Base-by-base conservation (phyloP, 2,888 invertebrate species). In the Caenorhabditis sulstoni region DNA sequence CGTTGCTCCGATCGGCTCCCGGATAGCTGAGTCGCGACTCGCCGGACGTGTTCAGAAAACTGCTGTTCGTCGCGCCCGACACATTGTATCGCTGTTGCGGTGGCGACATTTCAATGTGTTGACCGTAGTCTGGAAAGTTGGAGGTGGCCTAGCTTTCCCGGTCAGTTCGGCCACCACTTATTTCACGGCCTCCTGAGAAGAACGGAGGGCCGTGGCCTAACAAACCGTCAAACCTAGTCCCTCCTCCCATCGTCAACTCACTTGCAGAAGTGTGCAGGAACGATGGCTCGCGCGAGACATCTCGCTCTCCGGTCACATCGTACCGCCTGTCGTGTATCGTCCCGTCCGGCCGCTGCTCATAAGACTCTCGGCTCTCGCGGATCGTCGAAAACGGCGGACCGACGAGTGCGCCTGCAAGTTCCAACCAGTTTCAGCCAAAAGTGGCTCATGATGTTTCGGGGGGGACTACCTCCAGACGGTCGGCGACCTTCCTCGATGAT, bases 241-340 rank as follows among this genome's bases (percentile, higher is more conserved):
- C 29, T 47, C n/a, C n/a, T n/a, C n/a, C n/a, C n/a, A n/a, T n/a
- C n/a, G n/a, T n/a, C n/a, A n/a, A 41, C 71, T 68, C 22, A 84
- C 84, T 83, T n/a, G 81, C 82, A 23, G 85, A 84, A 20, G 61
- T 79, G 49, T 88, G 86, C 23, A 88, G 49, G 57, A 89, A 86
- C 12, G 87, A 89, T 0, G 89, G 82, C 41, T 89, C 89, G 29
- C 87, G 59, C 45, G 85, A 87, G 16, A 84, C 85, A 71, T 89
- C 88, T 11, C 87, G 64, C 59, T 89, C 89, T 1, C 87, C 87
- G 16, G 89, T 84, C 29, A 71, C 66, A n/a, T 82, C 74, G 44
- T 59, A 84, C 74, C 84, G 55, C 47, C 80, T n/a, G 20, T 80
- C 75, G 45, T 75, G 68, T 5, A 79, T 73, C 0, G 68, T 68